phyloP scores from a whole-genome alignment of 2,797 vertebrate genomes.

The Hipposideros larvatus region DNA sequence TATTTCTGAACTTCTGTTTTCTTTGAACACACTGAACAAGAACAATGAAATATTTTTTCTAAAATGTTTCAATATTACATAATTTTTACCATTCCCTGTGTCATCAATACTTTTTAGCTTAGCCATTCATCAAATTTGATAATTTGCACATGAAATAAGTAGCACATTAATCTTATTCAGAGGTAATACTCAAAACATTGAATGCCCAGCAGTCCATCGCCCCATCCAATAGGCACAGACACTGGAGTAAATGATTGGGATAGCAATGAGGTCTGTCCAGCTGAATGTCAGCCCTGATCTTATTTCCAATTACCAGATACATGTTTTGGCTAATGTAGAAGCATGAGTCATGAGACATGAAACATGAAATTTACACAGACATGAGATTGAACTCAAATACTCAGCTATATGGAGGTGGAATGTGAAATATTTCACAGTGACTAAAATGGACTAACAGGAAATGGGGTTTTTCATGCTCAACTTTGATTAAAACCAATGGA shows the following conservation, averaged over 20 bases:
- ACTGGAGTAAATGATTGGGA: neutral
- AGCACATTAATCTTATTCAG: conserved; percentile 66
- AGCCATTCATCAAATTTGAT: conserved; percentile 33
- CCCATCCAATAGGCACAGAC: neutral
- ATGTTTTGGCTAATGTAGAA: conserved; percentile 56
- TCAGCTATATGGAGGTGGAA: conserved; percentile 63
- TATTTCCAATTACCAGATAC: conserved; percentile 59
- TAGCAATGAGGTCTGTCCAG: neutral
- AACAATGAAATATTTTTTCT: neutral
- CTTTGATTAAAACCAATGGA: conserved; percentile 69
- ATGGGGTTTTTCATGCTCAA: conserved; percentile 67
- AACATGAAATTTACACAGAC: conserved; percentile 79
- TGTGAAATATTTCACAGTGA: conserved; percentile 89
- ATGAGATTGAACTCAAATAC: conserved; percentile 80
- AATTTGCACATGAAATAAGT: conserved; percentile 56
- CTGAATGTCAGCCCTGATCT: conserved; percentile 25
- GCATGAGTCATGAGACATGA: conserved; percentile 71
- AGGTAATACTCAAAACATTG: conserved; percentile 41
- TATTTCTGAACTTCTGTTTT: conserved; percentile 74
- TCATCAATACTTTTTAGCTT: neutral
- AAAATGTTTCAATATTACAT: conserved; percentile 32
- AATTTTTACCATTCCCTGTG: neutral
- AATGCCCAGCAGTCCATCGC: neutral
- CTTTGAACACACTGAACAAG: neutral
- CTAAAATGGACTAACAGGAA: conserved; percentile 77